A percentile compares a stretch with the other conserved stretches of the same genome.
phyloP scores from a whole-genome alignment of 2,113 vertebrate species.

The Mixornis gularis region DNA sequence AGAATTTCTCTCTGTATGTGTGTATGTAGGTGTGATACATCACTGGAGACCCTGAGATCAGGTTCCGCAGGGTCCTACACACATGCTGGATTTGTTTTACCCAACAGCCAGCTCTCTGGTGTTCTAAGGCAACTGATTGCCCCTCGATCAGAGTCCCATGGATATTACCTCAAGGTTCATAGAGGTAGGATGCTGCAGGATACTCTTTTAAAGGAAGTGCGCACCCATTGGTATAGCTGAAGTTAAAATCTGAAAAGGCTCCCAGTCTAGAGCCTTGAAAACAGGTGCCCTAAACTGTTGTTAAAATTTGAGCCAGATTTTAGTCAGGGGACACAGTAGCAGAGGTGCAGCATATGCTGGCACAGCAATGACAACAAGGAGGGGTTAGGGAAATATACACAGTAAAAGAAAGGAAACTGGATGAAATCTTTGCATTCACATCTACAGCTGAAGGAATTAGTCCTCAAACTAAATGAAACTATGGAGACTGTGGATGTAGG shows the following conservation, averaged over 20 bases:
- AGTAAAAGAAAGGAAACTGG: neutral
- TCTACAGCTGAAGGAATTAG: neutral
- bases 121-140: neutral
- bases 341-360: neutral
- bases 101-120: neutral
- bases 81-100: neutral
- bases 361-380: neutral
- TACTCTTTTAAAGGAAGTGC: neutral
- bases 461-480: neutral
- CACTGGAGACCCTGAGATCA: neutral
- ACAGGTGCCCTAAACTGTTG: neutral
- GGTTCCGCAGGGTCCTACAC: neutral
- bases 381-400: neutral
- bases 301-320: neutral
- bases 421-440: neutral
- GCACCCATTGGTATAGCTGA: neutral
- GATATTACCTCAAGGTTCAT: neutral
- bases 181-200: neutral
- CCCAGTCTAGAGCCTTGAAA: neutral
- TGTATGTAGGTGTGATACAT: neutral
- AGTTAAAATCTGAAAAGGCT: neutral
- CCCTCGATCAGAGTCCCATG: neutral
- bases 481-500: neutral
- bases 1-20: neutral
- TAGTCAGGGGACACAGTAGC: neutral